phyloP scores from a whole-genome alignment of 30 jellyfish, hydroid and myxozoan species.

The Pseudorhiza aurosa region DNA sequence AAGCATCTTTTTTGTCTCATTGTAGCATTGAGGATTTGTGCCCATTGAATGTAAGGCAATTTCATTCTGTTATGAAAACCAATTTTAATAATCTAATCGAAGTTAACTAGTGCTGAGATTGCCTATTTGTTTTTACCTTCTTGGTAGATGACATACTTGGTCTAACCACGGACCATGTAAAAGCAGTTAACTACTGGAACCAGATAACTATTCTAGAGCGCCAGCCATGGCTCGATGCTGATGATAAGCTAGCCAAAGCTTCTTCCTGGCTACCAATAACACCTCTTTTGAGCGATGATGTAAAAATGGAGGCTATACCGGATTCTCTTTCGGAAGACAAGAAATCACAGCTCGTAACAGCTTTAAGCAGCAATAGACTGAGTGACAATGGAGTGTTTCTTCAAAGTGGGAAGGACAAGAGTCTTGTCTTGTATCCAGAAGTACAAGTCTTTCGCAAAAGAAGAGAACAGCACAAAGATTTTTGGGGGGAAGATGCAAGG shows the following conservation, averaged over 20 bases:
- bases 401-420: conserved; percentile 55
- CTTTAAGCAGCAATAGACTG: conserved; percentile 34
- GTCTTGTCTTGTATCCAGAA: conserved; percentile 76
- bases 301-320: conserved; percentile 4
- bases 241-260: conserved; percentile 49
- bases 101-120: too few species aligned
- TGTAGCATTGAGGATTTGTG: too few species aligned
- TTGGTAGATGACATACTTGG: conserved; percentile 67
- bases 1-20: too few species aligned
- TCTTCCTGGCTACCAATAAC: conserved; percentile 49
- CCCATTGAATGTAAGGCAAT: too few species aligned
- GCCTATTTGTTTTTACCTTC: too few species aligned
- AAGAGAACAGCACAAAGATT: conserved; percentile 39
- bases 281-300: neutral
- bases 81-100: too few species aligned
- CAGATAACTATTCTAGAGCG: conserved; percentile 45
- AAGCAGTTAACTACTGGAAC: conserved; percentile 52
- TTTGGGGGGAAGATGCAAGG: conserved; percentile 55
- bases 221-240: conserved; percentile 78
- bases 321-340: conserved; percentile 35
- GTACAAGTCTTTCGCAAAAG: conserved; percentile 40
- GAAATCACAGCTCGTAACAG: conserved; percentile 10
- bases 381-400: conserved; percentile 34
- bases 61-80: too few species aligned
- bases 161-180: conserved; percentile 56